Evolutionary conservation across 2,113 vertebrate genomes (phyloP), one percentile per base, ranked within the genome.

Genomic region (Rhombomys opimus): DNA sequence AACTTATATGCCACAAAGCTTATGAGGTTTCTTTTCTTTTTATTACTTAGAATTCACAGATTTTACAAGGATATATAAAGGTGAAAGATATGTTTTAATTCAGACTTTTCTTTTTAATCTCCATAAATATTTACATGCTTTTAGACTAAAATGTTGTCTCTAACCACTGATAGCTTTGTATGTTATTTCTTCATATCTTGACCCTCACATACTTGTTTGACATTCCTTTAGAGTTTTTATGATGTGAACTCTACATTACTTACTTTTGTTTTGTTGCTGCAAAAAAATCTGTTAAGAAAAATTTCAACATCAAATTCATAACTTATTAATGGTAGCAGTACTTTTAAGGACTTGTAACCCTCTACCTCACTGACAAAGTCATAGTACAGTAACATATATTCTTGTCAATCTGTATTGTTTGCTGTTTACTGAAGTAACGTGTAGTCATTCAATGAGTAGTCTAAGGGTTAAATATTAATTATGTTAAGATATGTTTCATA

Each of bases 1-100:
- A 68, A 78, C 20, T 87, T 96, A 0, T 72, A 59, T 93, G 23
- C 77, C 68, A 92, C 11, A 12, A 93, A 81, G 30, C 30, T 96
- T 92, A 82, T 68, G 85, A 92, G 25, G 81, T 72, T 77, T 61
- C 1, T 1, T 82, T 96, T 95, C 30, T 4, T 75, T 82, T 93
- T 77, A 78, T 84, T 94, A 86, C 9, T 89, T 81, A 94, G 5
- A 93, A 93, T 91, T 89, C 52, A 94, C 25, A 86, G 65, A 77
- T 46, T 89, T 82, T 91, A 76, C 22, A 92, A 72, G 15, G 27
- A 67, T 67, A 73, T 89, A 7, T 46, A 63, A 61, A 72, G 5
- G 1, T 54, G 61, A 88, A 76, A 90, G 87, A 7, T 14, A 57
- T 3, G n/a, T 7, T 87, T 65, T 46, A 70, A 73, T 30, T 75